phyloP scores from a whole-genome alignment of 2,888 invertebrate species.

The Pardosa pseudoannulata region DNA sequence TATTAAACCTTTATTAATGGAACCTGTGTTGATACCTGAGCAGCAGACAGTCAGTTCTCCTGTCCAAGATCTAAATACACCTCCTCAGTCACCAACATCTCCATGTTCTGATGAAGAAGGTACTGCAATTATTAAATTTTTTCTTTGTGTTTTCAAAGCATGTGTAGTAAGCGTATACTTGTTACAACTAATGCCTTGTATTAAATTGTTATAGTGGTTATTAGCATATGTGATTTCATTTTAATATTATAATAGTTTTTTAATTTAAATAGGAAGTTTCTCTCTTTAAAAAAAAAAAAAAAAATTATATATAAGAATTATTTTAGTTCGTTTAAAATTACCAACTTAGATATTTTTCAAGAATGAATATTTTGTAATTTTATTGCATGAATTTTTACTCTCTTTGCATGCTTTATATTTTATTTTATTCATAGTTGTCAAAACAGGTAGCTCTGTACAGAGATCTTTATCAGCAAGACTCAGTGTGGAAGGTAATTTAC shows the following conservation, averaged over 20 bases:
- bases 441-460: slow-evolving; percentile 75
- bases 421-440: slow-evolving; percentile 41
- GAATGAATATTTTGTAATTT: background rate
- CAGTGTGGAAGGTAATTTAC: slow-evolving; percentile 77
- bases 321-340: background rate
- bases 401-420: slow-evolving; percentile 35
- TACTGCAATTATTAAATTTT: slow-evolving; percentile 61
- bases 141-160: no score
- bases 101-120: slow-evolving; percentile 75
- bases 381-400: slow-evolving; percentile 24
- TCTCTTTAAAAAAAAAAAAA: no score
- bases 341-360: background rate
- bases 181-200: no score
- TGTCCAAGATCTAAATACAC: slow-evolving; percentile 64
- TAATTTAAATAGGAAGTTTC: no score
- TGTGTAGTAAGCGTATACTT: no score
- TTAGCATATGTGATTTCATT: no score
- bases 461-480: slow-evolving; percentile 78
- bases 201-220: no score
- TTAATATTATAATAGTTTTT: no score
- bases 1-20: slow-evolving; percentile 73
- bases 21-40: slow-evolving; percentile 72
- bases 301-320: no score
- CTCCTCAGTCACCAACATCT: slow-evolving; percentile 75
- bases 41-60: slow-evolving; percentile 46